Base-by-base conservation (phyloP, 2,888 invertebrate genomes). In the Drosophila limbata region DNA sequence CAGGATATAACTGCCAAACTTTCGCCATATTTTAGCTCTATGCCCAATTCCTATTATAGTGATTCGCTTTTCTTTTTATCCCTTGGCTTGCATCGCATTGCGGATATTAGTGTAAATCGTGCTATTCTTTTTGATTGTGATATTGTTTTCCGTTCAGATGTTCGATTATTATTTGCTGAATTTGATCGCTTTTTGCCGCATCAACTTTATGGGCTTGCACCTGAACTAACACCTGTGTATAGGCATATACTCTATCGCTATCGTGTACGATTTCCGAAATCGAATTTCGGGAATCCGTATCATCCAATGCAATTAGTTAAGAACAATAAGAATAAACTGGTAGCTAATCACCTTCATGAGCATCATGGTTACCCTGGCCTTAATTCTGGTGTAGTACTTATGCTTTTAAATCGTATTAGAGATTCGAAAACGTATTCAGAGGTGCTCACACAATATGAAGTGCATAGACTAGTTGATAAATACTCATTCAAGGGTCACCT, bases 61-160 rank as follows among this genome's bases (percentile, higher is more conserved):
- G 96, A 96, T 92, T 95, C 96, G 1, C 92, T 97, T 25, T 97
- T 97, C 92, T 97, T 96, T 90, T 91, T 97, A 31, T 96, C 97
- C 0, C 93, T 96, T 53, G 96, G 95, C 2, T 91, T 96, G 28
- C 95, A 96, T 90, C 93, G 94, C 81, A 94, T 96, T 52, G 94
- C 96, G 44, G 95, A 95, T 11, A 68, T 83, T 3, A 90, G 93
- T 55, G 94, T 96, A 86, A 93, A 94, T 28, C 92, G 93, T 73
- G 95, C 95, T 15, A 94, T 96, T 72, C 94, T 97, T 92, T 92
- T 97, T 53, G 97, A 97, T 92, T 95, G 95, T 79, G 97, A 97
- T 93, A 94, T 96, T 52, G 95, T 95, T 91, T 95, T 97, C 91
- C 93, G 94, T 77, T 94, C 94, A 21, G 96, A 96, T 90, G 93